Conservation (phyloP, 2,888 invertebrate genomes). For the Ormyrus nitidulus region DNA sequence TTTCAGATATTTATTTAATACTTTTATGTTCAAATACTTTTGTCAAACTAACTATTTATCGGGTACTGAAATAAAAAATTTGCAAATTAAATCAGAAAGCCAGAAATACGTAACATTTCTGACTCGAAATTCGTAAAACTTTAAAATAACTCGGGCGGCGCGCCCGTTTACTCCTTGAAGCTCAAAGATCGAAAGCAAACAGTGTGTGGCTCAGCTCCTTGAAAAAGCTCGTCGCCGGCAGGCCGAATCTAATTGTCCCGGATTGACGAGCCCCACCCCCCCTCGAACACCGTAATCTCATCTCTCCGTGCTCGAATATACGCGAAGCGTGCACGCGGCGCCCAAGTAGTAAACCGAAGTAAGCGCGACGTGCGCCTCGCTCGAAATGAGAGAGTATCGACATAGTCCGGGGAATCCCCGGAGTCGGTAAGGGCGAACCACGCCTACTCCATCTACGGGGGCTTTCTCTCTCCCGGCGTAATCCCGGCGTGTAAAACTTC, state of each 20-base stretch:
- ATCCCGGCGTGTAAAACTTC: slow-evolving; percentile 57
- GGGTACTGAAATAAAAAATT: too few relatives aligned
- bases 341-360: too few relatives aligned
- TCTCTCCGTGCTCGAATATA: neutral
- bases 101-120: too few relatives aligned
- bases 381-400: neutral
- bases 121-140: too few relatives aligned
- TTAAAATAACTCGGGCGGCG: too few relatives aligned
- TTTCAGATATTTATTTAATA: too few relatives aligned
- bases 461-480: slow-evolving; percentile 30
- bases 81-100: too few relatives aligned
- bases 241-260: slow-evolving; percentile 47
- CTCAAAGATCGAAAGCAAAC: slow-evolving; percentile 3
- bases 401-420: slow-evolving; percentile 50
- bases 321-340: slow-evolving; percentile 15
- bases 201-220: neutral
- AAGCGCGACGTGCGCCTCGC: too few relatives aligned
- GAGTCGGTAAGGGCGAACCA: slow-evolving; percentile 24
- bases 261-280: slow-evolving; percentile 39
- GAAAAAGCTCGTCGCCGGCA: slow-evolving; percentile 29
- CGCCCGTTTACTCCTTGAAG: too few relatives aligned
- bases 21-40: too few relatives aligned
- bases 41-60: too few relatives aligned
- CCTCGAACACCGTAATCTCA: slow-evolving; percentile 26
- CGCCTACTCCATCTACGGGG: slow-evolving; percentile 58